Base-by-base conservation (phyloP, 2,113 vertebrate genomes). In the Abramis brama region DNA sequence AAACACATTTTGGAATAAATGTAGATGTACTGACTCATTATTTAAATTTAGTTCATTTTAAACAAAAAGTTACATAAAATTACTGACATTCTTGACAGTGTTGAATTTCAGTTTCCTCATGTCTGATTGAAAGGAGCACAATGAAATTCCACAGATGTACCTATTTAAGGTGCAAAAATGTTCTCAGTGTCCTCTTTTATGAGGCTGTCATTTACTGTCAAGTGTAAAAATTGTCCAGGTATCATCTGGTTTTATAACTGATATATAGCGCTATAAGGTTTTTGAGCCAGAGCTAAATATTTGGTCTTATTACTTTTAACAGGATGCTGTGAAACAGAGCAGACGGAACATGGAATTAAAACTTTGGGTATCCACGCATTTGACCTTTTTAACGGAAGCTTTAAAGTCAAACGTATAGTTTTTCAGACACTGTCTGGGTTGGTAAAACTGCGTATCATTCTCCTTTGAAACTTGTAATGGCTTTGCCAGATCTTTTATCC, bases 201-300 rank as follows among this genome's bases (percentile, higher is more conserved):
- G 60, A 87, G 45, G 27, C 57, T 60, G 52, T 76, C 55, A 66
- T 27, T 62, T 73, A 85, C 76, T 83, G 85, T 86, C 87, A 90
- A 39, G 43, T 64, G 45, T 85, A 84, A 87, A 88, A 87, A 86
- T 52, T 84, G 43, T 86, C 76, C 87, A 88, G 86, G 71, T 12
- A 82, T 82, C 15, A 2, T 79, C 70, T 83, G 55, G 47, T 71
- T 89, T 90, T 84, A 83, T 86, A 71, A 64, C 36, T 36, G 47
- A 82, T 84, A 79, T 87, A 60, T 75, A 62, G 52, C 27, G 55
- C 36, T 87, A 80, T 83, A 79, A 71, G 81, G 30, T 60, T 78
- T 84, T 85, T 70, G 74, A 86, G 82, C 62, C 76, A 84, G 60
- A 84, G 64, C 81, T 86, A 87, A 87, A 90, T 87, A 87, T 90